Base-by-base conservation (phyloP, 1,140 invertebrate species). In the Pemphigus obesinymphae region DNA sequence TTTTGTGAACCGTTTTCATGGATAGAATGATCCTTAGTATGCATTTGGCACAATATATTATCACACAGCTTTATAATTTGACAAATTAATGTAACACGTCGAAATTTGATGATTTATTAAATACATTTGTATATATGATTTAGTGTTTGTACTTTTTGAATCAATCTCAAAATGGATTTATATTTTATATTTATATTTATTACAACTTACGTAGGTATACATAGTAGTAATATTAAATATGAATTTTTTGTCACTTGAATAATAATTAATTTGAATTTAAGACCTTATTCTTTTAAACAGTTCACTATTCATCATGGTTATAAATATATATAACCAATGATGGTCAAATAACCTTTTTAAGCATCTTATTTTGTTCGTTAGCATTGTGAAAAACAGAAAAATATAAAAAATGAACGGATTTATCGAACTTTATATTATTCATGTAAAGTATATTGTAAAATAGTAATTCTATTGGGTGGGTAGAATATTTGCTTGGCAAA, bases 101-200 rank as follows among this genome's bases (percentile, higher is more conserved):
- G 37, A 26, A 40, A n/a, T 40, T 68, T 70, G 4, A 11, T 45
- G 40, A 72, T 72, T 72, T 72, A 70, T 72, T 72, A 72, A 72
- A 48, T 15, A n/a, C 68, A 45, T 31, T 29, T 70, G 15, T 50
- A n/a, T 68, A 68, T 66, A 17, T 70, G 20, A 70, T 70, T 26
- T 70, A 43, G 26, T 70, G 43, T 43, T 70, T 70, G 10, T 70
- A 70, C 11, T 70, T 26, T 23, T 70, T 45, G 13, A 43, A 70
- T 43, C 23, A 45, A 70, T n/a, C 20, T 43, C 11, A n/a, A 29
- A 34, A 23, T 7, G 17, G 26, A 13, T 7, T 26, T n/a, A 45
- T 26, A 29, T 43, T 45, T 70, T 70, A n/a, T 43, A 70, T 43
- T 70, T 70, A 15, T 2, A 3, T 68, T 68, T 68, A 17, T n/a